Conservation (phyloP, 2,113 vertebrate genomes). For the Anarrhichthys ocellatus region DNA sequence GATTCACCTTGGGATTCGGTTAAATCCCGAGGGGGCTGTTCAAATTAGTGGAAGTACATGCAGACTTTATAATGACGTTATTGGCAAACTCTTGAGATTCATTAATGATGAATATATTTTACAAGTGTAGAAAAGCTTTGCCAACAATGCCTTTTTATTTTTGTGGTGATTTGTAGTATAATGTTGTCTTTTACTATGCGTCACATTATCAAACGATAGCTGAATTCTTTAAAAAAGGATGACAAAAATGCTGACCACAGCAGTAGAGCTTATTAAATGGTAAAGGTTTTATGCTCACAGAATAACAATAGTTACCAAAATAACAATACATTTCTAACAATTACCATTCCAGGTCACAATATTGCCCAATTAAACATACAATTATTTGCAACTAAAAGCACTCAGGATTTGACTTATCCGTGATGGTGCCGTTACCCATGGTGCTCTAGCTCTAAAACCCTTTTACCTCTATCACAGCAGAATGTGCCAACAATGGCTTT, state of each 20-base stretch:
- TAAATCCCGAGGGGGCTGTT: slow-evolving; percentile 51
- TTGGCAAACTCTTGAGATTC: neutral
- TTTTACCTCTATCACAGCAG: neutral
- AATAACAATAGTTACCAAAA: neutral
- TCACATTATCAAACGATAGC: neutral
- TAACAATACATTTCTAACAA: neutral
- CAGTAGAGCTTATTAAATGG: neutral
- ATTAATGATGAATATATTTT: slow-evolving; percentile 25
- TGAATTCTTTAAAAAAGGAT: slow-evolving; percentile 1
- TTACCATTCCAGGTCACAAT: neutral
- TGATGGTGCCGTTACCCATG: slow-evolving; percentile 1
- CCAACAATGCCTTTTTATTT: neutral
- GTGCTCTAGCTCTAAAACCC: neutral
- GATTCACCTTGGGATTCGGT: slow-evolving; percentile 26
- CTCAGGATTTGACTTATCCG: neutral
- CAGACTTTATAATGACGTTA: slow-evolving; percentile 21
- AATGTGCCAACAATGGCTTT: slow-evolving; percentile 13
- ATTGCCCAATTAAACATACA: neutral
- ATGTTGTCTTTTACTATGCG: neutral
- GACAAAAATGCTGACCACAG: neutral
- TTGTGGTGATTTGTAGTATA: neutral
- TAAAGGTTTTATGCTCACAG: neutral
- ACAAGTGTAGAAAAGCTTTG: neutral
- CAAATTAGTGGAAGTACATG: slow-evolving; percentile 28
- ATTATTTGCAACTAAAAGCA: neutral